phyloP scores from a whole-genome alignment of 2,888 invertebrate species.

The Strigamia maritima region DNA sequence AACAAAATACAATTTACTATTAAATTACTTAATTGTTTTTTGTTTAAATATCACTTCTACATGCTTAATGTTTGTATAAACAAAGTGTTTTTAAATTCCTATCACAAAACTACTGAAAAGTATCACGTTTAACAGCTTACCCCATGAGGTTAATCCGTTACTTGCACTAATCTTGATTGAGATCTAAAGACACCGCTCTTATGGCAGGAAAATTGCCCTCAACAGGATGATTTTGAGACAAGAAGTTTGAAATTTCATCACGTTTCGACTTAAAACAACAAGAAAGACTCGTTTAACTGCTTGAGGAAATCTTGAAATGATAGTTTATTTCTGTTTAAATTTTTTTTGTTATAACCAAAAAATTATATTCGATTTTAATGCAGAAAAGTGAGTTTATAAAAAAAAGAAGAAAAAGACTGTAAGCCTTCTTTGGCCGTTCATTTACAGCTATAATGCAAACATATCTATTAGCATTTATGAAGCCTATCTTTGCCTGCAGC shows the following conservation, averaged over 20 bases:
- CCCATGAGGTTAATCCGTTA: constrained; percentile 32
- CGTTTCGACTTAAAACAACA: neutral
- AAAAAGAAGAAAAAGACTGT: neutral
- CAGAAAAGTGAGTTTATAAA: neutral
- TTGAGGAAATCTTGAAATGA: constrained; percentile 1
- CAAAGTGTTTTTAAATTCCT: constrained; percentile 10
- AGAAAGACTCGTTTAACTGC: constrained; percentile 7
- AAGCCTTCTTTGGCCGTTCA: constrained; percentile 7
- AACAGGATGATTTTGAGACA: constrained; percentile 19
- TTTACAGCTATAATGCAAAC: constrained; percentile 29
- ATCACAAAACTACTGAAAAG: constrained; percentile 26
- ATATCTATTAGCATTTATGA: constrained; percentile 23
- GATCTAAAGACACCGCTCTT: constrained; percentile 20
- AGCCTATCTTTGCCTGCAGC: constrained; percentile 34
- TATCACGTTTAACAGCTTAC: constrained; percentile 32
- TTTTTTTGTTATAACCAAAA: neutral
- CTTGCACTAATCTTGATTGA: constrained; percentile 31
- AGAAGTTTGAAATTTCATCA: constrained; percentile 26
- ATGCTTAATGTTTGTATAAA: neutral
- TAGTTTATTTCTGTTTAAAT: neutral
- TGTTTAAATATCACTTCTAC: neutral
- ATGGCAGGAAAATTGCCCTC: constrained; percentile 23
- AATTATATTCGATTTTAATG: neutral
- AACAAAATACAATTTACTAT: neutral
- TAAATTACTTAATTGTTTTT: neutral